Evolutionary conservation across 2,113 vertebrate genomes (phyloP).

Genomic region (Macrotis lagotis): DNA sequence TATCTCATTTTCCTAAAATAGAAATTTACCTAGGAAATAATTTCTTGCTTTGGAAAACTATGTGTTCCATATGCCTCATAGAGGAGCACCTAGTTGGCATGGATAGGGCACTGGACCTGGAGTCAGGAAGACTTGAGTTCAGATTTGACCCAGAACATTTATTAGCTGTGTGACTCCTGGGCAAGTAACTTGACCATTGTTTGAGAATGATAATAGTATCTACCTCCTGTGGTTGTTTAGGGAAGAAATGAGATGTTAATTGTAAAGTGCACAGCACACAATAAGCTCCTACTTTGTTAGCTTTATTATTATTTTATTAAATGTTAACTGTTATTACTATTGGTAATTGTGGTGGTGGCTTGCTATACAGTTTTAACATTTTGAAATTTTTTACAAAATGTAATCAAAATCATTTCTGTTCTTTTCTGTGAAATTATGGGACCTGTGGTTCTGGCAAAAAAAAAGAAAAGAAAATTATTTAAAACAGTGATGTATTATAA

Average conservation of each 20-base stretch:
- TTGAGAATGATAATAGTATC: background rate
- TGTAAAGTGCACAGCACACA: background rate
- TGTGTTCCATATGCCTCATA: constrained; percentile 20
- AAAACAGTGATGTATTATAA: constrained; percentile 42
- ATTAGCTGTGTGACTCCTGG: background rate
- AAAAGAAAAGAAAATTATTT: constrained; percentile 51
- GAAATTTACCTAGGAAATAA: constrained; percentile 50
- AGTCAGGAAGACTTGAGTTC: background rate
- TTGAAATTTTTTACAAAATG: background rate
- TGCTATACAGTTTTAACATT: background rate
- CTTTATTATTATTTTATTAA: no score
- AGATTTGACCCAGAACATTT: background rate
- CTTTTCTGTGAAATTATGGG: constrained; percentile 22
- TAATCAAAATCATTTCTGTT: constrained; percentile 15
- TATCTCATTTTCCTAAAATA: constrained; percentile 53
- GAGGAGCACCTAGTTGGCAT: background rate
- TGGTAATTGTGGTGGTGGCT: background rate
- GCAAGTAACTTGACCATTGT: background rate
- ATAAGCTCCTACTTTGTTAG: no score
- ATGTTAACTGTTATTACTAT: background rate
- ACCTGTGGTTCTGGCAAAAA: constrained; percentile 41
- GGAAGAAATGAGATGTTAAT: background rate
- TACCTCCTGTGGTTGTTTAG: background rate
- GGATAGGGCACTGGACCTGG: background rate
- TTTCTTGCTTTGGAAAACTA: constrained; percentile 43